Evolutionary conservation across 2,797 vertebrate genomes (phyloP).

Genomic region (Tokudaia tokunoshimensis): DNA sequence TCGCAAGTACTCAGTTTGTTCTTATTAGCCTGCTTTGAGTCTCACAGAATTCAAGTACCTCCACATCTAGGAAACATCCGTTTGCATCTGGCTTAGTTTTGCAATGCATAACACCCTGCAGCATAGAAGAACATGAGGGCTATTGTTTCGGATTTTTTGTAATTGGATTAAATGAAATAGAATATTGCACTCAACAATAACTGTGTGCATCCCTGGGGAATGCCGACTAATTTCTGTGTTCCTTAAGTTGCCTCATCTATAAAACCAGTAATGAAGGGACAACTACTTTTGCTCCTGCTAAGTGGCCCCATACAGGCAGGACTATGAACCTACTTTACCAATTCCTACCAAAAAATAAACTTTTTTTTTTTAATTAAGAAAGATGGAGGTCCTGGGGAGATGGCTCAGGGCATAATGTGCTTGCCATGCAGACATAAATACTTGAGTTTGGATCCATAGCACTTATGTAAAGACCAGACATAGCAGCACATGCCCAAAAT

Average conservation of each 20-base stretch:
- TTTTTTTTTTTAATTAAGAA: conserved; percentile 51
- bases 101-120: background rate
- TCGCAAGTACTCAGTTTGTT: background rate
- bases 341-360: background rate
- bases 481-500: background rate
- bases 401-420: background rate
- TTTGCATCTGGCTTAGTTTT: conserved; percentile 47
- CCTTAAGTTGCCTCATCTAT: conserved; percentile 49
- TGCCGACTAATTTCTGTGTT: background rate
- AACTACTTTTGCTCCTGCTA: conserved; percentile 15
- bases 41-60: background rate
- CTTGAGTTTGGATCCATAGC: background rate
- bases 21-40: background rate
- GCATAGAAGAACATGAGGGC: background rate
- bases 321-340: background rate
- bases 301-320: background rate
- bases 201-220: background rate
- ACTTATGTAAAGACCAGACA: background rate
- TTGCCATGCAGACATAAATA: background rate
- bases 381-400: background rate
- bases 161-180: conserved; percentile 54
- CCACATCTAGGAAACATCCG: background rate
- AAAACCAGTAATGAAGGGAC: conserved; percentile 20
- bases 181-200: conserved; percentile 42
- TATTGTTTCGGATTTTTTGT: background rate